Conservation (phyloP, 2,113 vertebrate species). For the Pteropus alecto region DNA sequence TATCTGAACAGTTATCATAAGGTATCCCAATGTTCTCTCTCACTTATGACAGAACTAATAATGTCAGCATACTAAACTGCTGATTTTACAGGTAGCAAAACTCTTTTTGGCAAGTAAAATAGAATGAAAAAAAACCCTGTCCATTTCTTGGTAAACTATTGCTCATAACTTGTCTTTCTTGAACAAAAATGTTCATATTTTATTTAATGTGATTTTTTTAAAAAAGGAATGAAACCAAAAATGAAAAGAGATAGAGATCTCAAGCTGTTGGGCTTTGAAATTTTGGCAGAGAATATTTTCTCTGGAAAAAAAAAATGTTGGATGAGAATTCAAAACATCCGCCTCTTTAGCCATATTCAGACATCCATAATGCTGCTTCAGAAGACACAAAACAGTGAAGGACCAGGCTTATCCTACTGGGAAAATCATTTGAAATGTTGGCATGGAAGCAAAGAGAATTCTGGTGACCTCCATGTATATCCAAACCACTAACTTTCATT, state of each 20-base stretch:
- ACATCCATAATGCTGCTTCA: background rate
- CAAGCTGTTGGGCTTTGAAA: slow-evolving; percentile 67
- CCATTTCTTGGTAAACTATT: slow-evolving; percentile 40
- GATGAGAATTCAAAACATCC: slow-evolving; percentile 51
- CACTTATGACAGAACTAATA: background rate
- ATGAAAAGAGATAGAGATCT: slow-evolving; percentile 64
- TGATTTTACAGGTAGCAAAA: background rate
- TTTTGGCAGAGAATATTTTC: slow-evolving; percentile 62
- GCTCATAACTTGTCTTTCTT: slow-evolving; percentile 57
- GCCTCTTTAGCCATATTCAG: slow-evolving; percentile 35
- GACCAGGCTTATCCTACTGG: background rate
- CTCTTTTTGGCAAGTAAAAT: slow-evolving; percentile 1
- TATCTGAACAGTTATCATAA: background rate
- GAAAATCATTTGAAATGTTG: slow-evolving; percentile 53
- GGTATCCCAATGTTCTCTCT: background rate
- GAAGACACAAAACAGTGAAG: slow-evolving; percentile 33
- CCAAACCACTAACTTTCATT: background rate
- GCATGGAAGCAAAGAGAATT: slow-evolving; percentile 27
- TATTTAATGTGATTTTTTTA: slow-evolving; percentile 39
- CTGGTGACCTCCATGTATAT: slow-evolving; percentile 29
- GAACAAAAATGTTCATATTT: slow-evolving; percentile 57
- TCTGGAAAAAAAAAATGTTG: slow-evolving; percentile 46
- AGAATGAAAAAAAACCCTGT: slow-evolving; percentile 13
- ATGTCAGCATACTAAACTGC: background rate
- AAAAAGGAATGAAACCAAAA: slow-evolving; percentile 44